phyloP scores from a whole-genome alignment of 2,888 invertebrate genomes.

The Phortica magna region DNA sequence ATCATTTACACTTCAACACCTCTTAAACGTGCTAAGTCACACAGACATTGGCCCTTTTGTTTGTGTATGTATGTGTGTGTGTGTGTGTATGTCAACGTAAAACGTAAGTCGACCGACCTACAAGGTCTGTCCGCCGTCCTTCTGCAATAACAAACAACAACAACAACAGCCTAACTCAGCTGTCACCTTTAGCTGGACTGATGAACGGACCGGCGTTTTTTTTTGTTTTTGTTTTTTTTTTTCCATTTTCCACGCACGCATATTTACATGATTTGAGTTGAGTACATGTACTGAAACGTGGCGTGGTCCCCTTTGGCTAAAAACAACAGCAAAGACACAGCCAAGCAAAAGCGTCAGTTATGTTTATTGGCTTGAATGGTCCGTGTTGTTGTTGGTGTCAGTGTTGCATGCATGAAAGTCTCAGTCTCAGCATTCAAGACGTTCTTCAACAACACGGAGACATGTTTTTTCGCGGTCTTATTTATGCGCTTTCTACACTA shows the following conservation, averaged over 20 bases:
- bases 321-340: neutral
- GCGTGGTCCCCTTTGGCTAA: neutral
- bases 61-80: no score
- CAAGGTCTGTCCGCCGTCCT: neutral
- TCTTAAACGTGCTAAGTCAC: neutral
- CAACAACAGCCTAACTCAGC: no score
- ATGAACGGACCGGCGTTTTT: no score
- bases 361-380: neutral
- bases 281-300: no score
- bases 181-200: no score
- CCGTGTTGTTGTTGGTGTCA: neutral
- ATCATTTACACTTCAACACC: conserved; percentile 9
- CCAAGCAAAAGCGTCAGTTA: neutral
- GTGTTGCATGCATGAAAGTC: neutral
- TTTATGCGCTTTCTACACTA: no score
- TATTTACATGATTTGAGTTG: no score
- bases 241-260: no score
- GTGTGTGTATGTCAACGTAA: neutral
- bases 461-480: neutral
- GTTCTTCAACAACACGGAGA: neutral
- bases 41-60: no score
- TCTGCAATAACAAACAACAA: no score
- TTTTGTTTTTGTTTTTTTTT: no score
- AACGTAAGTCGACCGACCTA: neutral
- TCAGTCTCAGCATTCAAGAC: neutral